Conservation (phyloP, 2,113 vertebrate genomes). For the Macrotus californicus region DNA sequence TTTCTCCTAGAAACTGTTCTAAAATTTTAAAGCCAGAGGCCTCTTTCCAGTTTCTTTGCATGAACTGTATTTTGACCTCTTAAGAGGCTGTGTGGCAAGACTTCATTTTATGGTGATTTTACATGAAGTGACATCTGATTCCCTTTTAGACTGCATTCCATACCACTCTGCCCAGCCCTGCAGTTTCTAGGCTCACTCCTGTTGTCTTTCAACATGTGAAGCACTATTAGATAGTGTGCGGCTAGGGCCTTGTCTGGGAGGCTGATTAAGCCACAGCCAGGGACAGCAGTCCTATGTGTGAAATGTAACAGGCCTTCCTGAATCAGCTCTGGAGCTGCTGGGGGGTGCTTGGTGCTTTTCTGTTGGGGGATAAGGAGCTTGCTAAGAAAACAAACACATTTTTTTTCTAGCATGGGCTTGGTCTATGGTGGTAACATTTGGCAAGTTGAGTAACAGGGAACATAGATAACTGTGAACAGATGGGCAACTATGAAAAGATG, state of each 20-base stretch:
- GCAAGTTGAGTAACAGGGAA: conserved; percentile 46
- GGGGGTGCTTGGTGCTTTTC: neutral
- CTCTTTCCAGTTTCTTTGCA: neutral
- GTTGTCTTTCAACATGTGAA: conserved; percentile 43
- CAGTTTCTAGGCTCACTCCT: neutral
- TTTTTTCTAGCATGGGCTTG: neutral
- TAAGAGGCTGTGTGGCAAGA: neutral
- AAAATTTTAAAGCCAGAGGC: conserved; percentile 7
- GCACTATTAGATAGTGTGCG: conserved; percentile 9
- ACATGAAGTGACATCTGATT: conserved; percentile 9
- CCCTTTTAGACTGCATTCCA: conserved; percentile 45
- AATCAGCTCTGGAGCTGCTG: neutral
- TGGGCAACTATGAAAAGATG: conserved; percentile 68
- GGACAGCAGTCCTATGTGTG: conserved; percentile 19
- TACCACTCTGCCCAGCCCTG: neutral
- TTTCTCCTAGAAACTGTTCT: conserved; percentile 22
- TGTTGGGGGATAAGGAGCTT: neutral
- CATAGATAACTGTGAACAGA: conserved; percentile 60
- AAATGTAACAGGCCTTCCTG: conserved; percentile 36
- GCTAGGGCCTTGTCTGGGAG: neutral
- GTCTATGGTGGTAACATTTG: conserved; percentile 60
- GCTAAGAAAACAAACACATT: conserved; percentile 36
- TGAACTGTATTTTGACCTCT: conserved; percentile 2
- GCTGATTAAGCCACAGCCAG: conserved; percentile 28
- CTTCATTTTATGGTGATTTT: neutral